Percentiles rank a stretch among this genome's conserved stretches.
phyloP scores from a whole-genome alignment of 2,113 vertebrate genomes.

The Sarotherodon lohbergeri region DNA sequence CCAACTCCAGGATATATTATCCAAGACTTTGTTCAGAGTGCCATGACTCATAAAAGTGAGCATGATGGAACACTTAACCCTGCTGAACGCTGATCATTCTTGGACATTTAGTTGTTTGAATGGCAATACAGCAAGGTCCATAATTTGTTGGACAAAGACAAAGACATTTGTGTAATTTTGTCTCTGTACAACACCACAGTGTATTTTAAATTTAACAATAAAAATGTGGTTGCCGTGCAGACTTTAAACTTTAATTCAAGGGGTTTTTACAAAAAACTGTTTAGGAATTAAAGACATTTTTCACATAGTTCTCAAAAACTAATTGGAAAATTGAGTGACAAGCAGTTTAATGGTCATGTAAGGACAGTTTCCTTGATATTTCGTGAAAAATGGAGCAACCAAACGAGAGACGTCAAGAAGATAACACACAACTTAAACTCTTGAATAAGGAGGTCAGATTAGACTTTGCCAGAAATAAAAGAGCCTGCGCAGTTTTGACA shows the following conservation, averaged over 20 bases:
- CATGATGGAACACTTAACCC: neutral
- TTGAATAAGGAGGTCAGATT: neutral
- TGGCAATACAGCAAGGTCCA: neutral
- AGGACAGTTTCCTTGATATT: neutral
- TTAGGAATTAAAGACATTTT: neutral
- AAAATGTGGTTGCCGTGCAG: neutral
- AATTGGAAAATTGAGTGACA: neutral
- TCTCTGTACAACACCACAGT: neutral
- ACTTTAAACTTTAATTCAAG: neutral
- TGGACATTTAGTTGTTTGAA: neutral
- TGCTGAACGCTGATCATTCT: neutral
- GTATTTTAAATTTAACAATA: neutral
- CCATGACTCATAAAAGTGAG: neutral
- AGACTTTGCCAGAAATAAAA: neutral
- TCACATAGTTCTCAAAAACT: neutral
- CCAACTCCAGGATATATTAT: neutral
- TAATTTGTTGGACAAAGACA: neutral
- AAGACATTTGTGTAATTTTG: neutral
- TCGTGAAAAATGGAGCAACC: accelerated
- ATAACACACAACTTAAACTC: neutral
- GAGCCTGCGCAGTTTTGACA: neutral
- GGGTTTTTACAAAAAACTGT: neutral
- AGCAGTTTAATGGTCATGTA: neutral
- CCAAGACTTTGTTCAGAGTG: neutral
- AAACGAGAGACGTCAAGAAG: neutral